phyloP scores from a whole-genome alignment of 2,113 vertebrate genomes.

The Rana temporaria region DNA sequence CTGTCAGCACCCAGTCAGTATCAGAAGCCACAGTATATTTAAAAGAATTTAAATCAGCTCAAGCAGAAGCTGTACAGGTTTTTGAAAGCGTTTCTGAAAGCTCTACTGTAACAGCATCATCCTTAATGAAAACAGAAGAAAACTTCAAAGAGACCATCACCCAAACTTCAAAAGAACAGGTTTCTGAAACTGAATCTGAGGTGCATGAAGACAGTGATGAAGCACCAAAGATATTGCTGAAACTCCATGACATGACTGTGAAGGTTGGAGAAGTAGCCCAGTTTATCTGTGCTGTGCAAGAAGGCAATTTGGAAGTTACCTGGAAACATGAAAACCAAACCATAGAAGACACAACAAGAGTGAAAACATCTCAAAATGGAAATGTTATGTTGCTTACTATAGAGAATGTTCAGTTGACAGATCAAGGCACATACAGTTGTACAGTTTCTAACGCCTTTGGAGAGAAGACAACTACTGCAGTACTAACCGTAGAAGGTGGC shows the following conservation, averaged over 20 bases:
- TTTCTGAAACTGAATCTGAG: conserved; percentile 50
- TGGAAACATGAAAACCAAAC: conserved; percentile 80
- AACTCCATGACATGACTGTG: conserved; percentile 78
- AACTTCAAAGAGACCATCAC: conserved; percentile 60
- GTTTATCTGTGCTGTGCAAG: conserved; percentile 81
- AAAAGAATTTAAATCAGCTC: conserved; percentile 74
- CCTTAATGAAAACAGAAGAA: conserved; percentile 56
- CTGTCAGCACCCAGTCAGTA: conserved; percentile 69
- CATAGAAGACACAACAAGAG: conserved; percentile 72
- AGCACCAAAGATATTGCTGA: conserved; percentile 72
- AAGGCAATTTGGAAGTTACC: conserved; percentile 71
- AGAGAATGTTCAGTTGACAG: conserved; percentile 71
- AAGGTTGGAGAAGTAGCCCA: conserved; percentile 74
- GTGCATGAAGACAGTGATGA: conserved; percentile 48
- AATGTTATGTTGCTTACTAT: conserved; percentile 78
- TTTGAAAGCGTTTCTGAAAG: conserved; percentile 76
- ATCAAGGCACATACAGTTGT: conserved; percentile 84
- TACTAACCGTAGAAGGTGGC: conserved; percentile 87
- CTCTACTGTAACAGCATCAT: conserved; percentile 66
- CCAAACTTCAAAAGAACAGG: conserved; percentile 59
- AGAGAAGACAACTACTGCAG: conserved; percentile 79
- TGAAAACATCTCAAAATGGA: conserved; percentile 74
- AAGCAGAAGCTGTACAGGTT: conserved; percentile 69
- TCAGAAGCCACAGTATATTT: conserved; percentile 70
- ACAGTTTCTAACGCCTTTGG: conserved; percentile 74